These are phyloP conservation scores for Trididemnum clinides DNA, from an alignment of 23 tunicate genomes.

Conservation along the genomic window DNA sequence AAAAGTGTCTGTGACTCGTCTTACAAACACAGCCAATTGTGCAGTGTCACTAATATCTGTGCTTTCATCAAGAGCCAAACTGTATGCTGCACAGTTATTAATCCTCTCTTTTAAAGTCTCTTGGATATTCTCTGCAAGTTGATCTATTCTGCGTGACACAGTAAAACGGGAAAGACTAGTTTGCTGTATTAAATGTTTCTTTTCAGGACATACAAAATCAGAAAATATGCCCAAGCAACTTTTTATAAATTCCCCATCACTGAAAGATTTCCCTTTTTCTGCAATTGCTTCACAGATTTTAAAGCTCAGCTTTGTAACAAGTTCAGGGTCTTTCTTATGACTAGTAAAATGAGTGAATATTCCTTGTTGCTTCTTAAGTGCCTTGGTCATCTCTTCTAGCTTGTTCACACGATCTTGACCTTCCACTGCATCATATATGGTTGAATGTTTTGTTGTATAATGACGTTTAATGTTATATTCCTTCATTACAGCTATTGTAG, in stretches of 20 bases:
- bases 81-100: not conserved
- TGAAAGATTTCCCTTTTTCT: conserved; percentile 28
- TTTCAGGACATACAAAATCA: conserved; percentile 14
- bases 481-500: too few relatives aligned
- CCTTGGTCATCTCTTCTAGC: not conserved
- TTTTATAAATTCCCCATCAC: conserved; percentile 39
- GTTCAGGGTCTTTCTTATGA: conserved; percentile 20
- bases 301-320: conserved; percentile 21
- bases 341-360: not conserved
- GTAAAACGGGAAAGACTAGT: conserved; percentile 23
- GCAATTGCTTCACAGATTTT: conserved; percentile 34
- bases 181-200: conserved; percentile 13
- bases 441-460: not conserved
- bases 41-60: conserved; percentile 30
- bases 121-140: conserved; percentile 1
- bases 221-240: conserved; percentile 8
- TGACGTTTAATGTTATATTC: too few relatives aligned
- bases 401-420: not conserved
- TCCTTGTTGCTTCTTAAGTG: not conserved
- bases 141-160: conserved; percentile 30
- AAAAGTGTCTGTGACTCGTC: conserved; percentile 25
- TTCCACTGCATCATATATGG: not conserved
- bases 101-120: conserved; percentile 3
- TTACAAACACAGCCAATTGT: conserved; percentile 31
- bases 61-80: conserved; percentile 24